A percentile compares a stretch with the other conserved stretches of the same genome.
Conservation (phyloP, 2,888 invertebrate genomes). For the Tryphoninae sp. region DNA sequence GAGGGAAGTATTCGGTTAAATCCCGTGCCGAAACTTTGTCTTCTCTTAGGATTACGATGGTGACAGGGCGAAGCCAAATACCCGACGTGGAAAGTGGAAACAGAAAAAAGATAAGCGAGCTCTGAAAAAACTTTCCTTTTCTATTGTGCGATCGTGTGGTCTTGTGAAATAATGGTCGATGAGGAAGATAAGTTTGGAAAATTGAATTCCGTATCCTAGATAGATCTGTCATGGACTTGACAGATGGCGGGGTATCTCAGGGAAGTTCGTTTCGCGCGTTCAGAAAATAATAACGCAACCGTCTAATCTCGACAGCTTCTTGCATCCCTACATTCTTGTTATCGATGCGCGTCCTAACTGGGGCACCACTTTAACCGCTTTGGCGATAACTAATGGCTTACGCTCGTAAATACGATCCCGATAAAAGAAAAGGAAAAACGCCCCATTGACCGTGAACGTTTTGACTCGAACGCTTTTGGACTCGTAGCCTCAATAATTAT, state of each 20-base stretch:
- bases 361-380: slow-evolving; percentile 69
- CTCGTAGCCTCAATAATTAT: slow-evolving; percentile 19
- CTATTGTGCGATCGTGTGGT: not conserved
- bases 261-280: slow-evolving; percentile 8
- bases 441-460: slow-evolving; percentile 48
- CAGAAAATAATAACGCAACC: not conserved
- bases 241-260: slow-evolving; percentile 21
- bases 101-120: slow-evolving; percentile 2
- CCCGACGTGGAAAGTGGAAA: not conserved
- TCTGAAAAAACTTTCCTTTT: not conserved
- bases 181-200: slow-evolving; percentile 9
- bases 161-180: not conserved
- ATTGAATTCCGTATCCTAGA: slow-evolving; percentile 6
- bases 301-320: slow-evolving; percentile 1
- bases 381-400: slow-evolving; percentile 74
- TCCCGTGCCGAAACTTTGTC: slow-evolving; percentile 32
- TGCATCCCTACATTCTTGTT: slow-evolving; percentile 11
- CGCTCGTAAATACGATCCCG: slow-evolving; percentile 64
- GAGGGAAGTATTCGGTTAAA: slow-evolving; percentile 31
- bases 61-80: slow-evolving; percentile 35
- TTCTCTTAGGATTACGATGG: slow-evolving; percentile 35
- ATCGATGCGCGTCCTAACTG: slow-evolving; percentile 57
- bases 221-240: slow-evolving; percentile 39
- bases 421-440: slow-evolving; percentile 47
- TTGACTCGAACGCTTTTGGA: slow-evolving; percentile 43